Base-by-base conservation (phyloP, 2,113 vertebrate species). In the Coptodon bakossiorum region DNA sequence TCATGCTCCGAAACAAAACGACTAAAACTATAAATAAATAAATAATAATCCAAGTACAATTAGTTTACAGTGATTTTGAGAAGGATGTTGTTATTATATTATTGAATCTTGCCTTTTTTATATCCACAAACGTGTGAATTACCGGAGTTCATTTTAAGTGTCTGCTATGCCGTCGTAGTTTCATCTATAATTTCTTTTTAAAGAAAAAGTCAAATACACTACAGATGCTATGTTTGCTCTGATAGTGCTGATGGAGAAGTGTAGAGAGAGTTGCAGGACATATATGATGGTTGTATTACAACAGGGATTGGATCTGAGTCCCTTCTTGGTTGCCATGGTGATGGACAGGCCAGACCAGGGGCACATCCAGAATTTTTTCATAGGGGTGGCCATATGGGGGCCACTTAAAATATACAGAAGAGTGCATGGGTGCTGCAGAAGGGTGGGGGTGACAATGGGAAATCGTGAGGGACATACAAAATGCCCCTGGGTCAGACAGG, bases 41-140 rank as follows among this genome's bases (percentile, higher is more conserved):
- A 73, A 16, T 10, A 9, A 71, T 9, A 0, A 45, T 27, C 22
- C 22, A 73, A 73, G 38, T 27, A 45, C 45, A 73, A 73, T 22
- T 45, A 6, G 38, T 45, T 24, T 45, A 14, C 38, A 5, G 68
- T 73, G 1, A 45, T 73, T 24, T 16, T 40, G 40, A 24, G 2
- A 24, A 71, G 0, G 3, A 43, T 71, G 2, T 71, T 43, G n/a
- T 43, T 71, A 71, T 71, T 71, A 43, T 16, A 9, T 71, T 27
- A 27, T 71, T 43, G 66, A 43, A 0, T 71, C 0, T 9, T 24
- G 3, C 34, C 17, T 5, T 38, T 66, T 56, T 10, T 2, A 38
- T 38, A 3, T 40, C 7, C 66, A 71, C n/a, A 40, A 71, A 6
- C 11, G 7, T 43, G 36, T 24, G 7, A 68, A 68, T 40, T 24